Conservation (phyloP, 2,113 vertebrate genomes). For the Lamprotornis superbus region DNA sequence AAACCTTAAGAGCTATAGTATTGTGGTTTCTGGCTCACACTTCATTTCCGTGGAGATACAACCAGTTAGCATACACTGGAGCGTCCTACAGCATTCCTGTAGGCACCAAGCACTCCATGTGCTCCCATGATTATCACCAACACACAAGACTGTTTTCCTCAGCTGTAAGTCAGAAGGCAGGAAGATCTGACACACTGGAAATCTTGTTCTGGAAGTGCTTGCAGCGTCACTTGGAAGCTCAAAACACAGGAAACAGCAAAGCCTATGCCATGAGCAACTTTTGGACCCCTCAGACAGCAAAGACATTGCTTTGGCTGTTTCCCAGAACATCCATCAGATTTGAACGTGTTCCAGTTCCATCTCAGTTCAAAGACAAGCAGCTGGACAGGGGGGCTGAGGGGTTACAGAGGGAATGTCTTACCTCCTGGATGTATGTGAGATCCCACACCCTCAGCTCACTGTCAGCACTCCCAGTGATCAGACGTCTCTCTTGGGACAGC, state of each 20-base stretch:
- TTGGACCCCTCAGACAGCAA: not conserved
- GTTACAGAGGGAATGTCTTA: not conserved
- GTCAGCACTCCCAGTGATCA: conserved; percentile 91
- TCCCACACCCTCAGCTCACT: conserved; percentile 95
- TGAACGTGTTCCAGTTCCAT: not conserved
- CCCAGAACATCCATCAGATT: not conserved
- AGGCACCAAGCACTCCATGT: not conserved
- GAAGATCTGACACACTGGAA: not conserved
- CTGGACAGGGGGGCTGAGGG: not conserved
- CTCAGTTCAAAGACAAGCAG: not conserved
- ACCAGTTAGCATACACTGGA: not conserved
- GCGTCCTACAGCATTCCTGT: not conserved
- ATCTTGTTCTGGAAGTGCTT: not conserved
- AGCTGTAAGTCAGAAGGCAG: not conserved
- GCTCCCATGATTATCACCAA: not conserved
- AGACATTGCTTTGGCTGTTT: not conserved
- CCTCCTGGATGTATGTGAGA: conserved; percentile 75
- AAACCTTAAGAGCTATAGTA: not conserved
- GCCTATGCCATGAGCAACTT: not conserved
- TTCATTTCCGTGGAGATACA: not conserved
- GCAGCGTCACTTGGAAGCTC: not conserved
- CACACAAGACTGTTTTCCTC: not conserved
- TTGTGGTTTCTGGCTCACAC: not conserved
- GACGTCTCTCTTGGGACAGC: conserved; percentile 81
- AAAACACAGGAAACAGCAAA: not conserved